Base-by-base conservation (phyloP, 2,888 invertebrate species). In the Dryadula phaetusa region DNA sequence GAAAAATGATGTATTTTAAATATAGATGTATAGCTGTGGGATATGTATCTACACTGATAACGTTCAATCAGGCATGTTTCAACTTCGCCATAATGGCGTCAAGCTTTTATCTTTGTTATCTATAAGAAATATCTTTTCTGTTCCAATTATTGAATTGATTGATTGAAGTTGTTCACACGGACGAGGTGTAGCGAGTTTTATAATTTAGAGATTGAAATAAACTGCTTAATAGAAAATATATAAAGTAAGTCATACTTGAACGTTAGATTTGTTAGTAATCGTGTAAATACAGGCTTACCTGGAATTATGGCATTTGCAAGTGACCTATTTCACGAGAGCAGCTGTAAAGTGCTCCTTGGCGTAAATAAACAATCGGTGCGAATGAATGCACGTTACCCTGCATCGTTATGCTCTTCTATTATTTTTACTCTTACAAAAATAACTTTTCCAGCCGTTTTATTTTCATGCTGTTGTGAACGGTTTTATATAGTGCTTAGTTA, bases 291-390 rank as follows among this genome's bases (percentile, higher is more conserved):
- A 20, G 42, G 32, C 32, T 61, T 32, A 32, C n/a, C 6, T 28
- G 34, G 44, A 40, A 40, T 63, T 60, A 60, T 60, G 44, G 34
- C 32, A 44, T 63, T 63, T 63, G 44, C 63, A 54, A 54, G n/a
- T 54, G 54, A 63, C 63, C 63, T 22, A 54, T 44, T 63, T 63
- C 28, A 54, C 4, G 34, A 63, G 63, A 46, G 44, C 20, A 54
- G 53, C 22, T 28, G 22, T 54, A 34, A 63, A 42, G 53, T 52
- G 40, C 44, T 54, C 40, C 44, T 54, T 20, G 40, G 42, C 22
- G 53, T 63, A 20, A 46, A 54, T 53, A 54, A 63, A 63, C 63
- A 63, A 63, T 63, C 54, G 44, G 44, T 54, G 63, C 54, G 53
- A 32, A 54, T 54, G 32, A 54, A 63, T 60, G 63, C 53, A 54